A percentile compares a stretch with the other conserved stretches of the same genome.
These are phyloP conservation scores for Lagopus leucura DNA, from an alignment of 2,113 vertebrate genomes.

Conservation along the genomic window DNA sequence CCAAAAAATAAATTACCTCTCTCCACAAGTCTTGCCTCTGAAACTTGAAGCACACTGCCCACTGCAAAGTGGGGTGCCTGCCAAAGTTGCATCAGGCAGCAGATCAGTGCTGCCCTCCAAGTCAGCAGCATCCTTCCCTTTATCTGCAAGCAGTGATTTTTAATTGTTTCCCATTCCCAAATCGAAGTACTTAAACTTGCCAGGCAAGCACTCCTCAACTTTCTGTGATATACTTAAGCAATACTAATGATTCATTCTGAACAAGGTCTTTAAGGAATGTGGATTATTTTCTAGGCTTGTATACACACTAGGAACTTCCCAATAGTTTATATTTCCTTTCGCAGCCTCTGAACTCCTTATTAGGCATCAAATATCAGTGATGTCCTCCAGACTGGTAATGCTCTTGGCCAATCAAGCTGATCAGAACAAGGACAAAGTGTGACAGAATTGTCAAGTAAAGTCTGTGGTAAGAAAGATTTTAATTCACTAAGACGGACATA, in stretches of 20 bases:
- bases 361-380: conserved; percentile 25
- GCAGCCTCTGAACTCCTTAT: conserved; percentile 12
- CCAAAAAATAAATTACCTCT: background rate
- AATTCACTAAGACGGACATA: background rate
- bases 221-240: background rate
- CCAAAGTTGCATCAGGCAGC: background rate
- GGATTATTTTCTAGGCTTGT: background rate
- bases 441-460: conserved; percentile 44
- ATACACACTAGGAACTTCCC: background rate
- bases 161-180: background rate
- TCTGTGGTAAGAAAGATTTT: background rate
- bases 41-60: background rate
- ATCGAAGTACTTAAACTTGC: background rate
- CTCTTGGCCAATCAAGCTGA: conserved; percentile 3
- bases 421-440: background rate
- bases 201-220: background rate
- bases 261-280: conserved; percentile 3
- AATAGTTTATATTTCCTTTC: conserved; percentile 29
- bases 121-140: background rate
- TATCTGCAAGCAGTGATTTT: background rate
- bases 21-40: background rate
- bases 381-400: conserved; percentile 21
- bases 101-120: background rate
- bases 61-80: background rate
- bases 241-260: background rate